Evolutionary conservation across 2,888 invertebrate species (phyloP), one percentile per base, ranked within the genome.

Genomic region (Volucella inflata): DNA sequence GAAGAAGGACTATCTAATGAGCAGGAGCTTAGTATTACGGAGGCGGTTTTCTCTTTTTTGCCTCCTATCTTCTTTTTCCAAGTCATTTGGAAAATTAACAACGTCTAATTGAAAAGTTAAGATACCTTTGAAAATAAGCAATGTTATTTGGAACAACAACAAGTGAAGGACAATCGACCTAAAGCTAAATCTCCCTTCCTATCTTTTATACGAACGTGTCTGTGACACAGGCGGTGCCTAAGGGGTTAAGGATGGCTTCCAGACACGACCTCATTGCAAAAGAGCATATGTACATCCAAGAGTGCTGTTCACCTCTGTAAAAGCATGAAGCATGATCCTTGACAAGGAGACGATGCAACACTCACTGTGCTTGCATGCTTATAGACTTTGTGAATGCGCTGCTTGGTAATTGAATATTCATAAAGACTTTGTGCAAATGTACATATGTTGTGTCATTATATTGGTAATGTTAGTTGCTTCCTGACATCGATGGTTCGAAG

Each of bases 371-470:
- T n/a, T 38, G 30, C 36, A 53, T 48, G 59, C 38, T 59, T 57
- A 64, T 81, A 71, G 65, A 81, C 71, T 77, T 55, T 71, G 16
- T 70, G 65, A 71, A 70, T 79, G 36, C 62, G 12, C 70, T 59
- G 53, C 65, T 79, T 60, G 36, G 68, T 80, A 80, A 84, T 84
- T 84, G 84, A 84, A 84, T 84, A 84, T 84, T 84, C 80, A 84
- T 84, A 76, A 67, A 71, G 67, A 60, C 67, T 51, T 48, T 83
- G 46, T 12, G 11, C 68, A 30, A 30, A 46, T 50, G 53, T 48
- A 12, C 40, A 2, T 16, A 17, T 30, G 57, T 48, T 64, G 62
- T 59, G 12, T 9, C 36, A 10, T 60, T 30, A 30, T 30, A 6
- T 30, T 30, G 30, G 30, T 3, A 6, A 21, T 40, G 50, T 30